Base-by-base conservation (phyloP, 2,888 invertebrate genomes). In the Chouioia cunea region DNA sequence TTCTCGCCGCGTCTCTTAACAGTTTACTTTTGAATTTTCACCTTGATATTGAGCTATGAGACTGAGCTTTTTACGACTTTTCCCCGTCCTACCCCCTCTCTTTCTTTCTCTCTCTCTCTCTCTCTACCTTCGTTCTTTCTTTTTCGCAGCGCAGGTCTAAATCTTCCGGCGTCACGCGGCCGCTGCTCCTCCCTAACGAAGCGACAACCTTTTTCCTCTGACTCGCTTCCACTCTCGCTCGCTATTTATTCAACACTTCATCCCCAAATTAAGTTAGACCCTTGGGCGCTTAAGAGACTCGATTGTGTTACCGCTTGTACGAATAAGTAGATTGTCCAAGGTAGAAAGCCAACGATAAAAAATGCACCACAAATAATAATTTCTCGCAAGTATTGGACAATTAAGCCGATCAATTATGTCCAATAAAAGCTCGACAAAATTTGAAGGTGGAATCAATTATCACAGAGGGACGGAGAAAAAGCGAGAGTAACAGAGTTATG, bases 171-270 rank as follows among this genome's bases (percentile, higher is more conserved):
- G 53, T 59, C 23, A 58, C 54, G 27, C 16, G 20, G 36, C 47
- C 27, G 46, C 63, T 53, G 16, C 18, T 43, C 62, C 62, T 43
- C 36, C 43, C 60, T 66, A 71, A 71, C 53, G 66, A 71, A 66
- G 63, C 58, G 57, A 66, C 47, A 47, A 53, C 44, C 43, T 70
- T 62, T 62, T 65, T 60, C 46, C 54, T 46, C 22, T 22, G 18
- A 6, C 59, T 18, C 22, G 22, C 36, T 36, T 23, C 15, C 8
- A 6, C 43, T 48, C 27, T 54, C 36, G 18, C 10, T 43, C 36
- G 59, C 58, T 69, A 69, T 72, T 69, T 65, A 73, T 66, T 69
- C 72, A 65, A 69, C 64, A 46, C 68, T 69, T 65, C 58, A 48
- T 63, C 47, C 58, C 36, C 16, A 63, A 73, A 69, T 65, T 62